A percentile compares a stretch with the other conserved stretches of the same genome.
Conservation (phyloP, 35 echinoderm and acorn worm species). For the Ptychodera flava region DNA sequence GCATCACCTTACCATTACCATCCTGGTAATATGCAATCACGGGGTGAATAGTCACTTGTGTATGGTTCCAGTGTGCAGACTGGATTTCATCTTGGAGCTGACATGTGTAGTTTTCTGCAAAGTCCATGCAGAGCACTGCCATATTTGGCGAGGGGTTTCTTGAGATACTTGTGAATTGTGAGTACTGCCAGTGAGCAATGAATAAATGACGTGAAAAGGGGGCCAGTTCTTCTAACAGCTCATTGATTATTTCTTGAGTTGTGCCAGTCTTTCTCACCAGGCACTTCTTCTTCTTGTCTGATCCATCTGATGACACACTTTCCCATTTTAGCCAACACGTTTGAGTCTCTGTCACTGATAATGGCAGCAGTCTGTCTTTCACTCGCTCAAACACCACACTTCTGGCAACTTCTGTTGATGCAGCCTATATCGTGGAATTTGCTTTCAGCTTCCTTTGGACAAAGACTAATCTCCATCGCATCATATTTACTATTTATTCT, state of each 20-base stretch:
- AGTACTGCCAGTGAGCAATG: conserved; percentile 26
- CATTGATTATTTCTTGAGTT: neutral
- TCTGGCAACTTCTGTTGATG: conserved; percentile 12
- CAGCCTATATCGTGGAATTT: conserved; percentile 13
- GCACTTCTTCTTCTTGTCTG: conserved; percentile 26
- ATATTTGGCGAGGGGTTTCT: conserved; percentile 17
- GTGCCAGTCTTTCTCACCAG: conserved; percentile 15
- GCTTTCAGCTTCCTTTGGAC: conserved; percentile 9
- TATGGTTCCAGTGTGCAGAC: conserved; percentile 27
- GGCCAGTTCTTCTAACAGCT: conserved; percentile 9
- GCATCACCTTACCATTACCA: conserved; percentile 18
- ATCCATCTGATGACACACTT: neutral
- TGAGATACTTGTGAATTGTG: conserved; percentile 21
- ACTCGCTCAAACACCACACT: conserved; percentile 14
- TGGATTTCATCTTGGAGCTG: conserved; percentile 40
- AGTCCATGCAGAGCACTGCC: conserved; percentile 48
- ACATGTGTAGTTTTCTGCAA: conserved; percentile 40
- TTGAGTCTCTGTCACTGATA: conserved; percentile 5
- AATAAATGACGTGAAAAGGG: conserved; percentile 34
- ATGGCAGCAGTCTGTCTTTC: conserved; percentile 15
- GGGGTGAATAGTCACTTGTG: conserved; percentile 31
- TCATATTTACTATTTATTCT: neutral
- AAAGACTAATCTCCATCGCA: conserved; percentile 12
- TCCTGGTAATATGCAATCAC: conserved; percentile 25
- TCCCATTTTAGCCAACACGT: conserved; percentile 27